Evolutionary conservation across 2,113 vertebrate genomes (phyloP), one percentile per base, ranked within the genome.

Genomic region (Zingel zingel): DNA sequence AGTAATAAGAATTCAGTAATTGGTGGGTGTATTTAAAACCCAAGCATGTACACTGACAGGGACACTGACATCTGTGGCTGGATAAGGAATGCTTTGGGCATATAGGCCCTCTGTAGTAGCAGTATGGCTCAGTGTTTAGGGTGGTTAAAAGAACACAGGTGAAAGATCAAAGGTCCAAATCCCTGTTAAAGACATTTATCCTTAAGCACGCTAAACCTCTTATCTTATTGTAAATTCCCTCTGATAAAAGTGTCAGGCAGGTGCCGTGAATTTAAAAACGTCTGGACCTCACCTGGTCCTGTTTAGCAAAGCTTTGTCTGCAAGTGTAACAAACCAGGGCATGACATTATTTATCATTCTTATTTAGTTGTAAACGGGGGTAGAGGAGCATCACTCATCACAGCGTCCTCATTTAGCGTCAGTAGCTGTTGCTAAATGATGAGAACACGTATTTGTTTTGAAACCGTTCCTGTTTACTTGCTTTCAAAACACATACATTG

Each of bases 281-380:
- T 39, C 13, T 48, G 18, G 16, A 58, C 47, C 14, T 75, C 53
- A 84, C 53, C 68, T 77, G 51, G 51, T 74, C 39, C 36, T 73
- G 71, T 72, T 84, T 43, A 74, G 15, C 66, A 63, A 58, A 81
- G 63, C 56, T 82, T 61, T 68, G 65, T 72, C 69, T 79, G 48
- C 63, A n/a, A 76, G 78, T 67, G 45, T 68, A 71, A 74, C 76
- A 79, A 58, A 71, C 66, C 59, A 79, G 82, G 81, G 43, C 47
- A 66, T 23, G 43, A 81, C 75, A 76, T 74, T 73, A 45, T 81
- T 82, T 70, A 57, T 23, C 43, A 61, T 77, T 74, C 43, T 39
- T 43, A n/a, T 67, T 72, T 18, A 11, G 62, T 77, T 53, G 57
- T 79, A 50, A 45, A 56, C 25, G 2, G 14, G 27, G 50, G 48